Percentiles rank a stretch among this genome's conserved stretches.
Conservation (phyloP, 2,888 invertebrate genomes). For the Synanthedon tipuliformis region DNA sequence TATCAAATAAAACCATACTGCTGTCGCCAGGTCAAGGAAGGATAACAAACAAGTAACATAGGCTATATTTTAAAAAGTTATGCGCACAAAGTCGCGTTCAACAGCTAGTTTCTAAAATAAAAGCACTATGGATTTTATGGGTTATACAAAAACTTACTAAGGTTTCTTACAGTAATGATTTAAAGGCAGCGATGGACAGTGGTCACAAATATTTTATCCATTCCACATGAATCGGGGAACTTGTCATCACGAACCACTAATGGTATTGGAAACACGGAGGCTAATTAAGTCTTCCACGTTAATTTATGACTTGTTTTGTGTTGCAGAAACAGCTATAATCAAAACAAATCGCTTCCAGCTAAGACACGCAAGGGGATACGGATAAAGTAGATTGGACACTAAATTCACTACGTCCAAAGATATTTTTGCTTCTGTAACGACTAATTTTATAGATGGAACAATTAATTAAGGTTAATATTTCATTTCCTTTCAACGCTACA, state of each 20-base stretch:
- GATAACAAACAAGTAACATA: too few relatives aligned
- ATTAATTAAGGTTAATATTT: not conserved
- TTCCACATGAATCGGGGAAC: conserved; percentile 36
- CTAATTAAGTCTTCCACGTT: conserved; percentile 63
- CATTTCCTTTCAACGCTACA: not conserved
- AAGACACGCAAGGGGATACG: conserved; percentile 58
- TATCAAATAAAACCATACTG: too few relatives aligned
- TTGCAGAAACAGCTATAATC: conserved; percentile 53
- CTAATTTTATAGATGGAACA: not conserved
- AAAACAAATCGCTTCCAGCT: conserved; percentile 57
- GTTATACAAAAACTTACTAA: not conserved
- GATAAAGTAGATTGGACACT: conserved; percentile 48
- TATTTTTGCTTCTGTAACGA: not conserved
- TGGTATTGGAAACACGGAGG: conserved; percentile 56
- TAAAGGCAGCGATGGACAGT: conserved; percentile 24
- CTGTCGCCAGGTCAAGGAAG: too few relatives aligned
- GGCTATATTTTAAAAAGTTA: too few relatives aligned
- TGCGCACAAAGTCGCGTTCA: too few relatives aligned
- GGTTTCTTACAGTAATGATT: conserved; percentile 24
- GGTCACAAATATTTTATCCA: conserved; percentile 49
- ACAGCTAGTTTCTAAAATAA: too few relatives aligned
- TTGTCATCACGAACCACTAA: conserved; percentile 57
- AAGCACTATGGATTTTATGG: too few relatives aligned
- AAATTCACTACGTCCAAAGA: not conserved
- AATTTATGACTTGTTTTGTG: conserved; percentile 63